phyloP scores from a whole-genome alignment of 2,888 invertebrate genomes.

The Drosophila pegasa region DNA sequence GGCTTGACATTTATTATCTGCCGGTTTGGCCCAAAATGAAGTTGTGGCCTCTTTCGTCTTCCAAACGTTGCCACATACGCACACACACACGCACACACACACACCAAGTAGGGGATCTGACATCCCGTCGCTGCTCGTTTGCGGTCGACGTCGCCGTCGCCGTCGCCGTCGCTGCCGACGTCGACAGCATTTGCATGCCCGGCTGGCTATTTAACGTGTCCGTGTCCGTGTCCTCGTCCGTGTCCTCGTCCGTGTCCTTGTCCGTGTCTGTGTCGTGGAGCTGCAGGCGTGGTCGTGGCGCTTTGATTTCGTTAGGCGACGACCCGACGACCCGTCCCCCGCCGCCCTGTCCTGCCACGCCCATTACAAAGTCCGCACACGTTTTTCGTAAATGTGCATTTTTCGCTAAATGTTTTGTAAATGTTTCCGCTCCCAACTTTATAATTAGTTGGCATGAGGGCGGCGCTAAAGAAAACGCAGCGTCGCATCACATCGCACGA shows the following conservation, averaged over 20 bases:
- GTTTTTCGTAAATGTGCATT: slow-evolving; percentile 76
- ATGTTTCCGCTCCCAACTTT: slow-evolving; percentile 79
- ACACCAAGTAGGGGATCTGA: slow-evolving; percentile 36
- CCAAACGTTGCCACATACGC: slow-evolving; percentile 36
- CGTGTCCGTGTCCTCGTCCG: slow-evolving; percentile 34
- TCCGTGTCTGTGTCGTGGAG: slow-evolving; percentile 28
- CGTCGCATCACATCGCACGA: slow-evolving; percentile 23
- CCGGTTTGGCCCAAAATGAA: slow-evolving; percentile 60
- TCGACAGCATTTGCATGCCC: slow-evolving; percentile 69
- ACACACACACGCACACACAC: slow-evolving; percentile 21
- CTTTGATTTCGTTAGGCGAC: slow-evolving; percentile 63
- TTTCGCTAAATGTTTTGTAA: slow-evolving; percentile 81
- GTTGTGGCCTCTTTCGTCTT: slow-evolving; percentile 54
- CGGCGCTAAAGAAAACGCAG: slow-evolving; percentile 44
- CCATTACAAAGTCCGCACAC: slow-evolving; percentile 73
- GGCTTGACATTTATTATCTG: slow-evolving; percentile 80
- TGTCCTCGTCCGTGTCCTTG: slow-evolving; percentile 29
- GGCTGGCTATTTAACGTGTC: slow-evolving; percentile 59
- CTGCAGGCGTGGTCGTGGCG: slow-evolving; percentile 34
- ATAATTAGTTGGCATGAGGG: slow-evolving; percentile 72
- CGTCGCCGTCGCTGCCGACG: slow-evolving; percentile 35
- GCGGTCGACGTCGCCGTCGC: slow-evolving; percentile 54
- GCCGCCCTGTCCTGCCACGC: neutral
- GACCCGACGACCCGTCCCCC: slow-evolving; percentile 14
- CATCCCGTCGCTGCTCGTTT: slow-evolving; percentile 59